These are phyloP conservation scores for Ciconia maguari DNA, from an alignment of 2,113 vertebrate species.

Conservation along the genomic window DNA sequence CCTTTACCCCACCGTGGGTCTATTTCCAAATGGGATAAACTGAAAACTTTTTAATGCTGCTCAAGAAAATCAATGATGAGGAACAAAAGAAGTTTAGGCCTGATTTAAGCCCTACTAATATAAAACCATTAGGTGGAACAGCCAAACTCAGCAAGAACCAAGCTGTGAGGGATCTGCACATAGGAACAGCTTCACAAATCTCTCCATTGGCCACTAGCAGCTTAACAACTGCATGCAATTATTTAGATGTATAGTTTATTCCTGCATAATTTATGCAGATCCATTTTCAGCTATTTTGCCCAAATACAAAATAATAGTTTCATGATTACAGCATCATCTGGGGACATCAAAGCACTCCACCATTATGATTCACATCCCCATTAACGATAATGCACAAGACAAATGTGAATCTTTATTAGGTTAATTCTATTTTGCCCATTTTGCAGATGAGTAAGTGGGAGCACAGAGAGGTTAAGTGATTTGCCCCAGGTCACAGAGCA, in stretches of 20 bases:
- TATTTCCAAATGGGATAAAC: background rate
- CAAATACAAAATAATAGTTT: slow-evolving; percentile 60
- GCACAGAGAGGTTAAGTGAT: slow-evolving; percentile 57
- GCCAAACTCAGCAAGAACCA: background rate
- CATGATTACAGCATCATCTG: slow-evolving; percentile 52
- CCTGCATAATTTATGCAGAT: slow-evolving; percentile 63
- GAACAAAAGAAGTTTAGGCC: background rate
- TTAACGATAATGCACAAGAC: slow-evolving; percentile 58
- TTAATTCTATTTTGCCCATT: slow-evolving; percentile 60
- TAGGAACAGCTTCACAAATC: background rate
- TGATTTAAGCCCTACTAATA: background rate
- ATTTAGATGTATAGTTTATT: slow-evolving; percentile 52
- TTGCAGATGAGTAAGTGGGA: slow-evolving; percentile 61
- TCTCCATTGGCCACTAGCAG: slow-evolving; percentile 14
- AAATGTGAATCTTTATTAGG: slow-evolving; percentile 61
- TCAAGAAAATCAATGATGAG: slow-evolving; percentile 1
- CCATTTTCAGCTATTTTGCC: slow-evolving; percentile 49
- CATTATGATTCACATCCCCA: slow-evolving; percentile 61
- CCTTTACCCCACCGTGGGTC: background rate
- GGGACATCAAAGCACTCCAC: slow-evolving; percentile 59
- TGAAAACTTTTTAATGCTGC: background rate
- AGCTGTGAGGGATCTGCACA: background rate
- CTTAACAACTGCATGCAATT: slow-evolving; percentile 51
- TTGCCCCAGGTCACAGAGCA: slow-evolving; percentile 34
- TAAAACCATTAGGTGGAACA: background rate